Evolutionary conservation across 2,888 invertebrate species (phyloP), one percentile per base, ranked within the genome.

Genomic region (Apamea epomidion): DNA sequence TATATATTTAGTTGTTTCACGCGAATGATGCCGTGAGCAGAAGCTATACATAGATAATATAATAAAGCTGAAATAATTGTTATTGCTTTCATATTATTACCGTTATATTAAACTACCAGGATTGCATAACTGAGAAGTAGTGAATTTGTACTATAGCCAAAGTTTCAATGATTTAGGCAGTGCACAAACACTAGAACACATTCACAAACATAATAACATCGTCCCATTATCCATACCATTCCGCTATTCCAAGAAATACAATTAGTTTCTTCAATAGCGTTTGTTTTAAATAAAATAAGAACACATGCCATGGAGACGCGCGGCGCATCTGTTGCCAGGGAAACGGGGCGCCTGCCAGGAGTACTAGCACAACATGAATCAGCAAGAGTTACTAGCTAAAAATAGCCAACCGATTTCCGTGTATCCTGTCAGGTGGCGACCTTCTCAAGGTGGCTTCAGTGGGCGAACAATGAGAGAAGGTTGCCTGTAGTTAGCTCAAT

Each of bases 301-400:
- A 45, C 5, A 18, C 10, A 62, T n/a, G 18, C 8, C 51, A 29
- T 42, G 32, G 21, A 54, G 60, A 10, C 8, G 37, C 8, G 8
- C 10, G n/a, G 16, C 18, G 37, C 8, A n/a, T 37, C 25, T 12
- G 58, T 60, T 60, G 10, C 72, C n/a, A 72, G 12, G 42, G n/a
- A n/a, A 42, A 60, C 37, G 58, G 37, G n/a, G 18, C n/a, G 45
- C 18, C 18, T 76, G 76, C 76, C 76, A 76, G n/a, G 45, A 76
- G 18, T 25, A 76, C 76, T 71, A 76, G 71, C 18, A 48, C 60
- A 18, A 48, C 76, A 71, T 76, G 32, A 60, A 32, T 8, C 18
- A 18, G 10, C 4, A 58, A 45, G 69, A 69, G 75, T 25, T 42
- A 18, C 2, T 32, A 32, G 32, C n/a, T 54, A 54, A 29, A 42